phyloP scores from a whole-genome alignment of 2,888 invertebrate genomes.

The Ichneumoninae sp. region DNA sequence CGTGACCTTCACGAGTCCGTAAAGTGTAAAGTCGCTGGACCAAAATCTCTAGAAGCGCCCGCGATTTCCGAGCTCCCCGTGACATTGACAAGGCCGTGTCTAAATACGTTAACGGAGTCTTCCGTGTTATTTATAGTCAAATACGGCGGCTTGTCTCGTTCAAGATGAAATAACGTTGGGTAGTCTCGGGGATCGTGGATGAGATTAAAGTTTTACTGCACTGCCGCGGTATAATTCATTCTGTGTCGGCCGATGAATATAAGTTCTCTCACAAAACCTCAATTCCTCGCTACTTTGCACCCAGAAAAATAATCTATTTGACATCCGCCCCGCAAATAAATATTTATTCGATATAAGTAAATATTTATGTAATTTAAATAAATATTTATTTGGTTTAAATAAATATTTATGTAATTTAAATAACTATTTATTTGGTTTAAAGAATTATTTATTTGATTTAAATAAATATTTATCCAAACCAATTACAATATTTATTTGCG shows the following conservation, averaged over 20 bases:
- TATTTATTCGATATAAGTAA: too few relatives aligned
- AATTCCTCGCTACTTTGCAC: neutral
- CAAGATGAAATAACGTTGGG: slow-evolving; percentile 26
- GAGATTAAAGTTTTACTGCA: slow-evolving; percentile 40
- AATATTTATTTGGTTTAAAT: too few relatives aligned
- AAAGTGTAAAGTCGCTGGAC: neutral
- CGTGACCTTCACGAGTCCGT: too few relatives aligned
- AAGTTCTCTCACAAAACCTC: neutral
- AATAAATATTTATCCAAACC: too few relatives aligned
- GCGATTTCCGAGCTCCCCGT: slow-evolving; percentile 27
- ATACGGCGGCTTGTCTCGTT: slow-evolving; percentile 33
- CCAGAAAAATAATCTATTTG: neutral
- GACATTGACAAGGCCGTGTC: slow-evolving; percentile 65
- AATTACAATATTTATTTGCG: too few relatives aligned
- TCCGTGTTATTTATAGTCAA: slow-evolving; percentile 54
- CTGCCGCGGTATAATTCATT: neutral
- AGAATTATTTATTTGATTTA: too few relatives aligned
- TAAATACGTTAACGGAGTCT: slow-evolving; percentile 43
- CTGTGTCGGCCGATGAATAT: neutral
- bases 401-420: too few relatives aligned
- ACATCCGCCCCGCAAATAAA: too few relatives aligned
- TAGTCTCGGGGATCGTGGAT: neutral
- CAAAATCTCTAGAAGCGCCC: slow-evolving; percentile 19
- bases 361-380: too few relatives aligned
- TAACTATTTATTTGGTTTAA: too few relatives aligned